Conservation (phyloP, 1,140 invertebrate species). For the Eurosta solidaginis region DNA sequence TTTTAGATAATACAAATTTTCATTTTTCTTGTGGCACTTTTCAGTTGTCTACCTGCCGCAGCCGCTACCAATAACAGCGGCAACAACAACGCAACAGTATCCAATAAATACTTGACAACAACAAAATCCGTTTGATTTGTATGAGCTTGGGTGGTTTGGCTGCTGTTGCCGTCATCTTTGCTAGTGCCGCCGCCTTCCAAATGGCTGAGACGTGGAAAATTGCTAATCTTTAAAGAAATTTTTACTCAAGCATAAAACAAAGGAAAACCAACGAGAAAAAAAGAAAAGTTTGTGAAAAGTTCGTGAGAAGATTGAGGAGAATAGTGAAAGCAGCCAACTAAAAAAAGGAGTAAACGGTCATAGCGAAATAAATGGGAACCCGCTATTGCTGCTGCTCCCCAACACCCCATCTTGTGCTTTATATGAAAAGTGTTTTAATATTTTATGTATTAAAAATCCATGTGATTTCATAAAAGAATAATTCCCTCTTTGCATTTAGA, state of each 20-base stretch:
- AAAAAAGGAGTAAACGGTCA: slow-evolving; percentile 2
- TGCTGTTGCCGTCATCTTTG: neutral
- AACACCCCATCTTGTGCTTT: no score
- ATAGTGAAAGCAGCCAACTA: neutral
- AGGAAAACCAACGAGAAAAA: slow-evolving; percentile 18
- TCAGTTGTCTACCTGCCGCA: slow-evolving; percentile 35
- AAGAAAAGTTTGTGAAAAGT: slow-evolving; percentile 26
- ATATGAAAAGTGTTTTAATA: no score
- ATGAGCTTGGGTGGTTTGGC: neutral
- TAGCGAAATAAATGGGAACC: slow-evolving; percentile 17
- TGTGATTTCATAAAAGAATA: neutral
- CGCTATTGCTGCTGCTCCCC: slow-evolving; percentile 21
- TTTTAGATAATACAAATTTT: neutral
- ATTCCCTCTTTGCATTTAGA: slow-evolving; percentile 1
- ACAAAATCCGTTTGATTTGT: slow-evolving; percentile 10
- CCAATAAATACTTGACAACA: slow-evolving; percentile 18
- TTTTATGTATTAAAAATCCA: no score
- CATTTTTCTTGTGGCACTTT: slow-evolving; percentile 34
- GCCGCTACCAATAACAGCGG: slow-evolving; percentile 15
- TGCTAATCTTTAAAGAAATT: slow-evolving; percentile 13
- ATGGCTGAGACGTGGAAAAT: slow-evolving; percentile 26
- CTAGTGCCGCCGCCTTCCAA: neutral
- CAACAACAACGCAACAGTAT: slow-evolving; percentile 1
- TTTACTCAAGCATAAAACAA: slow-evolving; percentile 18
- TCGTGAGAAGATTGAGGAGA: slow-evolving; percentile 25